phyloP scores from a whole-genome alignment of 2,113 vertebrate species.

The Varanus komodoensis region DNA sequence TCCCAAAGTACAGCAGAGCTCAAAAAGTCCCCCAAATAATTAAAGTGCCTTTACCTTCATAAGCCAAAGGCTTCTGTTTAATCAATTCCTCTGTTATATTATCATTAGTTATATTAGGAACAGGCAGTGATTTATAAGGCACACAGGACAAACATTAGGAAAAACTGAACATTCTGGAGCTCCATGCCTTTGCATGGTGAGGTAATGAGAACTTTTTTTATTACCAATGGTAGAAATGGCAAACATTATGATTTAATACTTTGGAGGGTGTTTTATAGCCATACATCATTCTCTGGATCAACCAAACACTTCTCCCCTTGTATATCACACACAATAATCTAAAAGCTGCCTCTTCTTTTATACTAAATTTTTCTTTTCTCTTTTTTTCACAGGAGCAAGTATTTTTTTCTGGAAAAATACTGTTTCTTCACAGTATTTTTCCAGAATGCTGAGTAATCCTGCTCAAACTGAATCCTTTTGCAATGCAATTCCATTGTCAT shows the following conservation, averaged over 20 bases:
- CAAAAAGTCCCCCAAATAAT: conserved; percentile 57
- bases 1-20: conserved; percentile 51
- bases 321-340: conserved; percentile 24
- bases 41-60: conserved; percentile 63
- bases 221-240: conserved; percentile 58
- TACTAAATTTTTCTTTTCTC: conserved; percentile 35
- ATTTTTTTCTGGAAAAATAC: conserved; percentile 29
- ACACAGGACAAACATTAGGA: conserved; percentile 29
- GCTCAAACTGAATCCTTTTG: conserved; percentile 27
- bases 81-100: conserved; percentile 54
- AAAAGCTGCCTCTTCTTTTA: conserved; percentile 22
- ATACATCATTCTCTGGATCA: conserved; percentile 27
- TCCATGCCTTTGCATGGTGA: conserved; percentile 46
- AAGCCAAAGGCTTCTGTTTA: not conserved
- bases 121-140: conserved; percentile 57
- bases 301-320: not conserved
- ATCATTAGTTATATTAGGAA: conserved; percentile 68
- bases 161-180: conserved; percentile 50
- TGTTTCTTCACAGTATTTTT: conserved; percentile 16
- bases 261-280: not conserved
- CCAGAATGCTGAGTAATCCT: conserved; percentile 10
- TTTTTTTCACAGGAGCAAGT: not conserved
- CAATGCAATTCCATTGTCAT: not conserved
- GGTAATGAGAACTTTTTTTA: conserved; percentile 54
- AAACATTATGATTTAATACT: conserved; percentile 38